Evolutionary conservation across 2,888 invertebrate species (phyloP), one percentile per base, ranked within the genome.

Genomic region (Chrysolina oricalcia): DNA sequence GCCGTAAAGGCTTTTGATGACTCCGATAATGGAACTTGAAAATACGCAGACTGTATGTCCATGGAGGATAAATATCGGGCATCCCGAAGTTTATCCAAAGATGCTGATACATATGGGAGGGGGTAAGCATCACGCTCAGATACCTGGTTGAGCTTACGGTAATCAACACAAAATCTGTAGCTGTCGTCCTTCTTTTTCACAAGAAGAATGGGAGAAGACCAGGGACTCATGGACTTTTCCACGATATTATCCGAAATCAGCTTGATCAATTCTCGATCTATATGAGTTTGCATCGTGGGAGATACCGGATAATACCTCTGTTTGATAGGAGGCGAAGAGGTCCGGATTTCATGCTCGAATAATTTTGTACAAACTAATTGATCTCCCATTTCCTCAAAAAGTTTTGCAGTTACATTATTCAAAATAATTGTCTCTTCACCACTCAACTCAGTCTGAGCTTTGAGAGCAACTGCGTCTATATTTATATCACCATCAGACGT

Each of bases 301-400:
- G 75, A 75, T 8, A 78, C 74, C 0, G 76, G 78, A 46, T 76
- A 77, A 27, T 71, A 71, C 21, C 73, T 15, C 21, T 65, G 72
- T 46, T 80, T 77, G 27, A 78, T 80, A 11, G 75, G 76, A 41
- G 64, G 35, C 2, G 76, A 59, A 23, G 62, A 53, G 5, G 67
- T 74, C 17, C 67, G 40, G 10, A 75, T 77, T 2, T 64, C 59
- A 19, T 75, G 77, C 17, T 78, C 70, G 1, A 62, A 68, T 13
- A 76, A 5, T 11, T 40, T 27, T 8, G 74, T 78, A 43, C 62
- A 53, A 15, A 73, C 74, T n/a, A 73, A 35, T 1, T 23, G 9
- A 10, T 35, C 40, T 35, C 19, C 35, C 63, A 63, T 59, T 21
- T n/a, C n/a, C n/a, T n/a, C n/a, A n/a, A n/a, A n/a, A n/a, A n/a